A percentile compares a stretch with the other conserved stretches of the same genome.
Conservation (phyloP, 1,140 invertebrate genomes). For the Brachionus angularis region DNA sequence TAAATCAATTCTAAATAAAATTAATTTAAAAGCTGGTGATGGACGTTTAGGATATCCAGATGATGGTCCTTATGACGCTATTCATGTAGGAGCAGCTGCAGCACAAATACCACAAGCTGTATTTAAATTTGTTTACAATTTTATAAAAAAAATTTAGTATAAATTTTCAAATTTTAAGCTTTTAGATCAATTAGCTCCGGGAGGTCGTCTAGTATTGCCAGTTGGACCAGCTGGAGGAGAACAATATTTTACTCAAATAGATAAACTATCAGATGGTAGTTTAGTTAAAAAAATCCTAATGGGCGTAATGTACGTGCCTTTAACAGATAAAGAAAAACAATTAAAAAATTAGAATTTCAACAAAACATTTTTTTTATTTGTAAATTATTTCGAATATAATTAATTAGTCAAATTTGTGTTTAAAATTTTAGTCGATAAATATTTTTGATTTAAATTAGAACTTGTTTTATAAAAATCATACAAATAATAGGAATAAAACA, state of each 20-base stretch:
- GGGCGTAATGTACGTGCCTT: conserved; percentile 92
- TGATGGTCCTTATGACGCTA: conserved; percentile 79
- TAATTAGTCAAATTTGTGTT: no score
- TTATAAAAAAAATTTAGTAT: neutral
- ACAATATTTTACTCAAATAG: conserved; percentile 62
- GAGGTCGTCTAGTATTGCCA: conserved; percentile 83
- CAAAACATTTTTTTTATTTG: neutral
- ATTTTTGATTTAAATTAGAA: no score
- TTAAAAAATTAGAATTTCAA: neutral
- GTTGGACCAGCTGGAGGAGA: conserved; percentile 66
- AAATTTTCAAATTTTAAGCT: conserved; percentile 59
- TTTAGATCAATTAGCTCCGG: conserved; percentile 69
- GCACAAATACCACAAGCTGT: conserved; percentile 70
- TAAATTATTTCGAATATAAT: neutral
- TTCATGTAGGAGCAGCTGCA: conserved; percentile 88
- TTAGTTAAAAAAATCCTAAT: conserved; percentile 75
- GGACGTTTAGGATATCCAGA: conserved; percentile 70
- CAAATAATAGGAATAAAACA: conserved; percentile 11
- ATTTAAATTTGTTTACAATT: conserved; percentile 50
- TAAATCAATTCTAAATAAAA: neutral
- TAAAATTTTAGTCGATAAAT: no score
- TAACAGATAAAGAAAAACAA: conserved; percentile 79
- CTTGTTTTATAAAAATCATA: neutral
- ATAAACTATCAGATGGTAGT: conserved; percentile 76
- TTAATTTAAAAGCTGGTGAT: conserved; percentile 67